Percentiles rank a stretch among this genome's conserved stretches.
Conservation (phyloP, 1,140 invertebrate species). For the Aporrectodea caliginosa region DNA sequence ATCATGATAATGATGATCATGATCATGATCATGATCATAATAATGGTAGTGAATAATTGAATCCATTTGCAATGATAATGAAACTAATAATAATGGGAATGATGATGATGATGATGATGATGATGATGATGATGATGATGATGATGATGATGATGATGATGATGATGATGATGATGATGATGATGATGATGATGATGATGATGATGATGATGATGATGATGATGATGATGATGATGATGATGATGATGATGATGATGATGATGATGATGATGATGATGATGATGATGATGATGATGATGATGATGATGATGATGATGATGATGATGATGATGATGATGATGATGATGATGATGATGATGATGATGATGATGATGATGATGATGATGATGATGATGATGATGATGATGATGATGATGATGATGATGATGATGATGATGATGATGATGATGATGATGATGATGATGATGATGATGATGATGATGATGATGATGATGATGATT, state of each 20-base stretch:
- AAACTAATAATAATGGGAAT: too few relatives aligned
- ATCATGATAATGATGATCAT: too few relatives aligned
- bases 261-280: neutral
- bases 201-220: neutral
- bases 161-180: slow-evolving; percentile 2
- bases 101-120: slow-evolving; percentile 2
- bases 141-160: neutral
- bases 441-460: slow-evolving; percentile 28
- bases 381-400: neutral
- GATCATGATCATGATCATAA: too few relatives aligned
- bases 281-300: slow-evolving; percentile 2
- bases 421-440: slow-evolving; percentile 5
- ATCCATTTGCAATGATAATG: too few relatives aligned
- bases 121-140: neutral
- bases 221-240: slow-evolving; percentile 2
- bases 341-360: slow-evolving; percentile 2
- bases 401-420: slow-evolving; percentile 2
- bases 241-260: neutral
- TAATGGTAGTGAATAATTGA: too few relatives aligned
- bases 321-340: neutral
- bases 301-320: neutral
- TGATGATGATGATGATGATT: slow-evolving; percentile 15
- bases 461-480: slow-evolving; percentile 30
- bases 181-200: neutral
- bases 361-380: neutral